Percentiles rank a stretch among this genome's conserved stretches.
phyloP scores from a whole-genome alignment of 30 jellyfish, hydroid and myxozoan species.

The Pelagia noctiluca region DNA sequence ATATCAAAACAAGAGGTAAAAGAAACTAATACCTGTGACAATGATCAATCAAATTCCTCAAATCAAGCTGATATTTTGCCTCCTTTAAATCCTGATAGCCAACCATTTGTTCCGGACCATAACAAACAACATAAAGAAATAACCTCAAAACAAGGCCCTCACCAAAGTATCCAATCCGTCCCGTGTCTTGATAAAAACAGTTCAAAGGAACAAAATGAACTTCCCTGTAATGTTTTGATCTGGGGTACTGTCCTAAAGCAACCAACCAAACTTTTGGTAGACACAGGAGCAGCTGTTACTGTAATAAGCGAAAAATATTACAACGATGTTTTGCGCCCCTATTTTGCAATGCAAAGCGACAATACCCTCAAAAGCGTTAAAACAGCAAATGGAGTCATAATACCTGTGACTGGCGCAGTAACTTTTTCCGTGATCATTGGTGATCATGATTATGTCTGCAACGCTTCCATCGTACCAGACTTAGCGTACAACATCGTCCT shows the following conservation, averaged over 20 bases:
- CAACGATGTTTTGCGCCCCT: background rate
- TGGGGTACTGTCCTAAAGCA: background rate
- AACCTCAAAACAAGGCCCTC: no score
- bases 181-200: no score
- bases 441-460: background rate
- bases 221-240: background rate
- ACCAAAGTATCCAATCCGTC: no score
- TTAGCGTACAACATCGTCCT: background rate
- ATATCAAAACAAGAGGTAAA: no score
- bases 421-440: background rate
- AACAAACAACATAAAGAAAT: no score
- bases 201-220: no score
- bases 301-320: constrained; percentile 1
- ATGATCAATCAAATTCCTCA: no score
- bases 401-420: constrained; percentile 6
- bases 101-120: no score
- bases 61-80: no score
- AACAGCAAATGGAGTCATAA: background rate
- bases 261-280: background rate
- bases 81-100: no score
- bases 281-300: constrained; percentile 16
- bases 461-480: background rate
- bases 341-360: background rate
- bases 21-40: no score
- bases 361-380: background rate